phyloP scores from a whole-genome alignment of 2,888 invertebrate genomes.

The Drosophila atroscutellata region DNA sequence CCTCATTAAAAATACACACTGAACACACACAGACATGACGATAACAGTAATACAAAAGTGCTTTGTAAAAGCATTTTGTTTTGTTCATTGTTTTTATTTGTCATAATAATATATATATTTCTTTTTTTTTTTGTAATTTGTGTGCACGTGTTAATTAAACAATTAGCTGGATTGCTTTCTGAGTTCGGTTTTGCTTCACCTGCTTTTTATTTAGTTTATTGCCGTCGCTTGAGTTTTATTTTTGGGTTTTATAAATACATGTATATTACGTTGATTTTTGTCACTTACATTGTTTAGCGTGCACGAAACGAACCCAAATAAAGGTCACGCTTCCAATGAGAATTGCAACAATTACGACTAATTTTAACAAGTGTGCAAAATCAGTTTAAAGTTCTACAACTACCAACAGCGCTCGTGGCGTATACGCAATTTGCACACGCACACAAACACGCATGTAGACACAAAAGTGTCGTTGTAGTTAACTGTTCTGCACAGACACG shows the following conservation, averaged over 20 bases:
- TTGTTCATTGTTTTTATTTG: slow-evolving; percentile 27
- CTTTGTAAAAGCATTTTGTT: slow-evolving; percentile 36
- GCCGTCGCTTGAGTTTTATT: slow-evolving; percentile 24
- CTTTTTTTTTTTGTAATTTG: slow-evolving; percentile 46
- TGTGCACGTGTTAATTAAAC: slow-evolving; percentile 73
- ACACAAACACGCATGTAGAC: slow-evolving; percentile 6
- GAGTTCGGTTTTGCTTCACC: slow-evolving; percentile 42
- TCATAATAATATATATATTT: slow-evolving; percentile 17
- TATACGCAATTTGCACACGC: slow-evolving; percentile 64
- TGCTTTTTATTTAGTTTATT: slow-evolving; percentile 2
- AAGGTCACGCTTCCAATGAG: slow-evolving; percentile 37
- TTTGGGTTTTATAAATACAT: slow-evolving; percentile 26
- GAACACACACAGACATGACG: slow-evolving; percentile 9
- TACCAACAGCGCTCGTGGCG: slow-evolving; percentile 42
- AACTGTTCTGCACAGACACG: slow-evolving; percentile 51
- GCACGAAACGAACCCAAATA: slow-evolving; percentile 6
- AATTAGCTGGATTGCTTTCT: slow-evolving; percentile 51
- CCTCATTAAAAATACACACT: slow-evolving; percentile 6
- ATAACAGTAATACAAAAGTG: slow-evolving; percentile 22
- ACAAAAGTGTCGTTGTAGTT: slow-evolving; percentile 16
- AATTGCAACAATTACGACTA: slow-evolving; percentile 14
- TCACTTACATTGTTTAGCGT: slow-evolving; percentile 63
- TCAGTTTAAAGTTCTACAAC: slow-evolving; percentile 48
- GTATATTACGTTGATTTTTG: slow-evolving; percentile 43
- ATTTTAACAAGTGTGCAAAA: slow-evolving; percentile 9